Base-by-base conservation (phyloP, 2,888 invertebrate genomes). In the Sinhomidia bicolor region DNA sequence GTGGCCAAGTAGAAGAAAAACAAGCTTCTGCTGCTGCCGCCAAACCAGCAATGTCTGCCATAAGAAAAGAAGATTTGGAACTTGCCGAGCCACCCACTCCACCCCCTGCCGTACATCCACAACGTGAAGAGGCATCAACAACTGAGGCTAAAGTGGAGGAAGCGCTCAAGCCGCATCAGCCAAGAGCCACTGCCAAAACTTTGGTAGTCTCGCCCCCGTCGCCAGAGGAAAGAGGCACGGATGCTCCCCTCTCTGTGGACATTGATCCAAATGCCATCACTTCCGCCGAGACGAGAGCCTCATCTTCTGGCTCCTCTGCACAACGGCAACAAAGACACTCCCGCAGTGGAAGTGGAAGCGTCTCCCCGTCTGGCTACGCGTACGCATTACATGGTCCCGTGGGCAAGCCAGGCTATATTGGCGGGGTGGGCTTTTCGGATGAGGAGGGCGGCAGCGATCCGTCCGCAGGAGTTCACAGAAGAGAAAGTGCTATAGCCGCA, bases 381-480 rank as follows among this genome's bases (percentile, higher is more conserved):
- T 89, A 89, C 26, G 60, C 85, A 9, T 41, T 88, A 1, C 23
- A 76, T 9, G 74, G 84, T 14, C 88, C 89, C 0, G 65, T 89
- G n/a, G 89, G 87, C 0, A 81, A 81, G 57, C 82, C 82, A 20
- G 82, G 82, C 0, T 81, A 80, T 44, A 86, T 82, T 74, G 82
- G 82, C 29, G 74, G 82, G 17, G 87, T 85, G 12, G 79, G 85
- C 3, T 79, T 36, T 57, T 68, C 79, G 4, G 79, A 51, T 65
- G 85, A 76, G 0, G 85, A 85, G 12, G 76, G 12, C 0, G 71
- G 41, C 0, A 44, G 14, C 14, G 62, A 14, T n/a, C 20, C 23
- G 12, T n/a, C n/a, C 32, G 29, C 0, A 0, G 17, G 36, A 14
- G 5, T 54, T 12, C 0, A 2, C 17, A 51, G 80, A 79, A 17